phyloP scores from a whole-genome alignment of 2,113 vertebrate genomes.

The Centropristis striata region DNA sequence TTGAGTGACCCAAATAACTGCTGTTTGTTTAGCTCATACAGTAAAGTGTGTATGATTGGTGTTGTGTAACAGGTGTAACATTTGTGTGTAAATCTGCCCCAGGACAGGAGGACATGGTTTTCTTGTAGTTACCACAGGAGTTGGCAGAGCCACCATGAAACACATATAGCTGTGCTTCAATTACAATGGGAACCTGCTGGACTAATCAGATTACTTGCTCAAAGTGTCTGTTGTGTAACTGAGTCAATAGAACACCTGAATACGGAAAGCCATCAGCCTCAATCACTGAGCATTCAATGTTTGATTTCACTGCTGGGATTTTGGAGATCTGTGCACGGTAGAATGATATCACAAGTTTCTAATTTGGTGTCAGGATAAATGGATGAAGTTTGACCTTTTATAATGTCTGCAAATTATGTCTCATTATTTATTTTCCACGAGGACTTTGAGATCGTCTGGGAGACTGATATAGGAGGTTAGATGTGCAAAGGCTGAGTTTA shows the following conservation, averaged over 20 bases:
- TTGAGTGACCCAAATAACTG: not conserved
- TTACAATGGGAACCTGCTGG: conserved; percentile 2
- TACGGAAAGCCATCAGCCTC: not conserved
- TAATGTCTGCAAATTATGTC: not conserved
- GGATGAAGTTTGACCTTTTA: not conserved
- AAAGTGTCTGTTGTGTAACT: conserved; percentile 52
- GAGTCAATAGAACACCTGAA: conserved; percentile 25
- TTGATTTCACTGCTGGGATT: conserved; percentile 16
- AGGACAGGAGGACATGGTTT: not conserved
- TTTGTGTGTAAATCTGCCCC: too few relatives aligned
- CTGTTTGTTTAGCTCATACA: not conserved
- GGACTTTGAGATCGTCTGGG: not conserved
- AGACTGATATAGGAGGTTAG: not conserved
- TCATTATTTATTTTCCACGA: not conserved
- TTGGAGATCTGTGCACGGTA: not conserved
- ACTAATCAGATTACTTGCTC: conserved; percentile 34
- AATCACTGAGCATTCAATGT: not conserved
- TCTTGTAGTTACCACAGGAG: not conserved
- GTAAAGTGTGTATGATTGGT: not conserved
- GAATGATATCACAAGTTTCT: not conserved
- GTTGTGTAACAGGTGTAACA: too few relatives aligned
- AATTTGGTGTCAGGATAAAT: not conserved
- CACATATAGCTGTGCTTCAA: conserved; percentile 17
- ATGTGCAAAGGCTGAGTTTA: not conserved
- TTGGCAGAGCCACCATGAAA: conserved; percentile 3